A percentile compares a stretch with the other conserved stretches of the same genome.
Evolutionary conservation across 1,140 invertebrate species (phyloP).

Genomic region (Cyclina sinensis): DNA sequence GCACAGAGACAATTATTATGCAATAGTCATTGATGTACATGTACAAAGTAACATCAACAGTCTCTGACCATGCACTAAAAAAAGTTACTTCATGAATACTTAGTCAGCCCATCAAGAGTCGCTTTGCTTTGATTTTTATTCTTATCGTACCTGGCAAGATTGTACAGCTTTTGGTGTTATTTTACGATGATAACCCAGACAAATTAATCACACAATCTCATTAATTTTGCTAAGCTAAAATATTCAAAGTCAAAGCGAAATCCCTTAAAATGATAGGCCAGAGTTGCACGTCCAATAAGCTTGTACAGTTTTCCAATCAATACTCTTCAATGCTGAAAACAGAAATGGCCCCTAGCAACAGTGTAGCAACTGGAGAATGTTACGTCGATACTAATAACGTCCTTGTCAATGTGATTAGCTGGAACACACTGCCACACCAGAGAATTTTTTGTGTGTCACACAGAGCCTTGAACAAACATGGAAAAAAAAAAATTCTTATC

Average conservation of each 20-base stretch:
- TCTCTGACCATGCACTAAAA: too few species aligned
- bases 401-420: not conserved
- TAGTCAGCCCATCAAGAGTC: too few species aligned
- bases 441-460: not conserved
- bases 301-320: not conserved
- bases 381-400: conserved; percentile 19
- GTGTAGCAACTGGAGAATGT: conserved; percentile 14
- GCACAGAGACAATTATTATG: too few species aligned
- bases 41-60: too few species aligned
- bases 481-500: not conserved
- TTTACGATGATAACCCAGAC: not conserved
- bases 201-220: conserved; percentile 13
- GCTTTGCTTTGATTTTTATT: too few species aligned
- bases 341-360: conserved; percentile 54
- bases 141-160: too few species aligned
- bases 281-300: not conserved
- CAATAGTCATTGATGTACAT: too few species aligned
- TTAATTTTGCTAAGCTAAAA: not conserved
- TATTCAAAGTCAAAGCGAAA: conserved; percentile 8
- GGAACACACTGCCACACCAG: not conserved
- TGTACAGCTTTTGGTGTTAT: not conserved
- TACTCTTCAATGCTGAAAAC: conserved; percentile 37
- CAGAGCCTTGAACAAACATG: not conserved
- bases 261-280: conserved; percentile 31
- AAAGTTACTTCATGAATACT: too few species aligned